Conservation (phyloP, 2,888 invertebrate species). For the Troilus luridus region DNA sequence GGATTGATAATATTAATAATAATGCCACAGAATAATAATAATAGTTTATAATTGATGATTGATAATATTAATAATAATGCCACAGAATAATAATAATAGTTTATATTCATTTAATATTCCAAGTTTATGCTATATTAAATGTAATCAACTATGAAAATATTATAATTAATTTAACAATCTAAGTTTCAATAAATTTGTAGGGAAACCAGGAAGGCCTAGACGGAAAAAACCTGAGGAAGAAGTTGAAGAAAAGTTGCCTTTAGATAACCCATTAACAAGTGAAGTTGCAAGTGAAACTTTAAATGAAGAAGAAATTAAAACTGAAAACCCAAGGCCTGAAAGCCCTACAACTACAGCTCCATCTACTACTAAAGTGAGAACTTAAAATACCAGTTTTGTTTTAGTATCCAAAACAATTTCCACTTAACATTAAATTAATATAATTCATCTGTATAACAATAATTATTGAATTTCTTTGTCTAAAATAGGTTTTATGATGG, state of each 20-base stretch:
- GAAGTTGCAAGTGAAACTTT: conserved; percentile 57
- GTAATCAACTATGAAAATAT: no score
- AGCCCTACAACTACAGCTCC: conserved; percentile 62
- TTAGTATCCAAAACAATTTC: not conserved
- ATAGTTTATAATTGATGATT: no score
- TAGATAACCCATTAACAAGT: conserved; percentile 52
- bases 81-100: no score
- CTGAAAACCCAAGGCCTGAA: conserved; percentile 64
- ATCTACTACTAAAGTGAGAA: conserved; percentile 59
- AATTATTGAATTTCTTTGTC: no score
- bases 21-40: no score
- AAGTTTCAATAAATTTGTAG: conserved; percentile 30
- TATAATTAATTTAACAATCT: not conserved
- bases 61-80: no score
- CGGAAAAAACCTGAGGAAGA: conserved; percentile 61
- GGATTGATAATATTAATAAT: no score
- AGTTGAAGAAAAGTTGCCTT: conserved; percentile 53
- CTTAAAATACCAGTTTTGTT: not conserved
- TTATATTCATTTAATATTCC: no score
- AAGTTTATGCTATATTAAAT: no score
- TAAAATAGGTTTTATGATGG: no score
- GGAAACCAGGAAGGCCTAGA: conserved; percentile 63
- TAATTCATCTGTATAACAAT: not conserved
- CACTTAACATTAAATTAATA: not conserved
- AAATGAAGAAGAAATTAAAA: conserved; percentile 62